These are phyloP conservation scores for Palythoa grandiflora DNA, from an alignment of 92 coral and sea anemone genomes.

Conservation along the genomic window DNA sequence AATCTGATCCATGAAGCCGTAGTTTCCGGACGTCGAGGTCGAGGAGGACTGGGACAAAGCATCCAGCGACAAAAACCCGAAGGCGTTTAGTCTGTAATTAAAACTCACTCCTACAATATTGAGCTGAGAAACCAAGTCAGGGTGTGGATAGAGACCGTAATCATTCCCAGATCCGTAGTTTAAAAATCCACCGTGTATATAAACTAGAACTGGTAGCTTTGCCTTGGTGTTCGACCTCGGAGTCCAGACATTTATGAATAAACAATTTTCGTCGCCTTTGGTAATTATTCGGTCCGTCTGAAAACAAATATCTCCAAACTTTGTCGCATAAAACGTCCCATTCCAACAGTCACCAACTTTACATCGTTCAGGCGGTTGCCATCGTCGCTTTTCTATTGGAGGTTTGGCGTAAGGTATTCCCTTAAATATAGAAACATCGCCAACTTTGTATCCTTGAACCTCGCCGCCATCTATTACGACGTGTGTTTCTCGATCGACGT, in stretches of 20 bases:
- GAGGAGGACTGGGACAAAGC: slow-evolving; percentile 53
- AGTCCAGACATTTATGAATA: slow-evolving; percentile 76
- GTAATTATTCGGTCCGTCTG: slow-evolving; percentile 63
- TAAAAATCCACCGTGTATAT: slow-evolving; percentile 72
- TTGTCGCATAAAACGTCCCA: slow-evolving; percentile 65
- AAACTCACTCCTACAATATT: slow-evolving; percentile 71
- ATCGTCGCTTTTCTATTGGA: slow-evolving; percentile 53
- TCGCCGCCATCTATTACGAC: slow-evolving; percentile 61
- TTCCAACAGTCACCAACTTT: slow-evolving; percentile 69
- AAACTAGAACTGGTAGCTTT: slow-evolving; percentile 70
- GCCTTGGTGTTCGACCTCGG: slow-evolving; percentile 44
- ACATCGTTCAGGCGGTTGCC: slow-evolving; percentile 67
- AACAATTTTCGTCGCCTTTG: slow-evolving; percentile 73
- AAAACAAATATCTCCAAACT: slow-evolving; percentile 67
- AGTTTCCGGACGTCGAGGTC: slow-evolving; percentile 71
- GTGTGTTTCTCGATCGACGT: neutral
- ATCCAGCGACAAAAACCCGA: slow-evolving; percentile 75
- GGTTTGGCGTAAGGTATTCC: slow-evolving; percentile 79
- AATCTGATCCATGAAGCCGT: slow-evolving; percentile 88
- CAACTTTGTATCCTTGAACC: slow-evolving; percentile 51
- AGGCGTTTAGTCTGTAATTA: slow-evolving; percentile 77
- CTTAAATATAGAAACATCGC: slow-evolving; percentile 63
- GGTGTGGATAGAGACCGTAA: slow-evolving; percentile 66
- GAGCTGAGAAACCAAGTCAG: slow-evolving; percentile 68
- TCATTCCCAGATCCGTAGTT: slow-evolving; percentile 68